Conservation (phyloP, 2,888 invertebrate genomes). For the Harpalus rubripes region DNA sequence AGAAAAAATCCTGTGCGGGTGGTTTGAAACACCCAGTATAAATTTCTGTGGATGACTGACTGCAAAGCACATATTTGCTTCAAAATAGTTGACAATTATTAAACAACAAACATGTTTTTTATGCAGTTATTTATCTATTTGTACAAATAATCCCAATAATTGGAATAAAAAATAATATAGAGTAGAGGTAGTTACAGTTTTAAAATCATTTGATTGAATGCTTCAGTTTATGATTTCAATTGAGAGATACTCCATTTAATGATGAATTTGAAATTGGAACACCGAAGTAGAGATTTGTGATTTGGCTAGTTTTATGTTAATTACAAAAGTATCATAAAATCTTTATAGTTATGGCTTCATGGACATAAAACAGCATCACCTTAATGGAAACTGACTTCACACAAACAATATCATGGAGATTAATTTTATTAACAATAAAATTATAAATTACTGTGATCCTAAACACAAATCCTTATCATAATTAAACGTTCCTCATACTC, state of each 20-base stretch:
- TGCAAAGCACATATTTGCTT: no score
- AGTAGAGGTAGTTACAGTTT: neutral
- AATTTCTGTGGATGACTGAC: no score
- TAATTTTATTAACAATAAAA: conserved; percentile 33
- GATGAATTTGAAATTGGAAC: neutral
- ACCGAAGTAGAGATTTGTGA: conserved; percentile 19
- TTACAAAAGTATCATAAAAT: conserved; percentile 27
- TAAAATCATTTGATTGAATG: neutral
- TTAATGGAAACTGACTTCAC: conserved; percentile 7
- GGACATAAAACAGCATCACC: conserved; percentile 6
- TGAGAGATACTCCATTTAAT: neutral
- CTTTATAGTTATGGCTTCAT: conserved; percentile 35
- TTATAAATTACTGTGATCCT: neutral
- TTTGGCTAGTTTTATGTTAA: conserved; percentile 49
- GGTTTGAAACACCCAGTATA: no score
- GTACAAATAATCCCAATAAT: no score
- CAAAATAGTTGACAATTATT: no score
- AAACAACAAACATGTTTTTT: no score
- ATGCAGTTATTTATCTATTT: no score
- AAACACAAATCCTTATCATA: neutral
- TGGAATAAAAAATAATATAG: no score
- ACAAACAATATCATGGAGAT: neutral
- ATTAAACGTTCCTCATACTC: neutral
- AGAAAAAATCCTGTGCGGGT: no score
- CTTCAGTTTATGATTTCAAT: neutral